Base-by-base conservation (phyloP, 2,797 vertebrate species). In the Anguilla pacifica region DNA sequence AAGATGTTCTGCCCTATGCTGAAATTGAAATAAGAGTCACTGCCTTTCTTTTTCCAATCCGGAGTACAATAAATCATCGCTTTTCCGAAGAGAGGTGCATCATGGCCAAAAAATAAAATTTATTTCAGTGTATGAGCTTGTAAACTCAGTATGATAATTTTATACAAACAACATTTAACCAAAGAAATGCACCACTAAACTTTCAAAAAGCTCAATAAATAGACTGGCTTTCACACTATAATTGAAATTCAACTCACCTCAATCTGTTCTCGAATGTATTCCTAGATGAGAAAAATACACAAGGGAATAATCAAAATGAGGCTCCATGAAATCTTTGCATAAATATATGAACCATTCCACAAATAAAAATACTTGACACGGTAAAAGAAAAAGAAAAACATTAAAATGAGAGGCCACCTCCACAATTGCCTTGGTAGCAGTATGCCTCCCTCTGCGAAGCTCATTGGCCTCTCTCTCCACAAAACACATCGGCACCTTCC, bases 401-500 rank as follows among this genome's bases (percentile, higher is more conserved):
- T 10, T 35, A 19, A 6, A 86, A 15, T 1, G 51, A 87, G 49
- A 70, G 43, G 83, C 95, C 90, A 99, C 98, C 97, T 98, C 95
- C 89, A 98, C 96, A 22, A 99, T 94, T 59, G 93, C 92, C 92
- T 96, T 97, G 91, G 97, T 95, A 88, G 98, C 94, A 2, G 97
- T 96, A 0, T 94, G 92, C 90, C 98, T 96, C 87, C 97, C 97
- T 87, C 98, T 95, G 4, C 96, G 96, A 82, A 97, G 93, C 91
- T 99, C 98, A 87, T 94, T 98, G 91, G 95, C 97, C 93, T 99
- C 98, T 94, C 97, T 98, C 93, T 99, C 98, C 90, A 97, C 90
- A 89, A 99, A 99, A 91, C 98, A 99, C 87, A 97, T 57, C 0
- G 99, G 99, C 13, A 99, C 97, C 91, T 97, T 98, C 81, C 94